These are phyloP conservation scores for Aricia artaxerxes DNA, from an alignment of 2,888 invertebrate species.

Conservation along the genomic window DNA sequence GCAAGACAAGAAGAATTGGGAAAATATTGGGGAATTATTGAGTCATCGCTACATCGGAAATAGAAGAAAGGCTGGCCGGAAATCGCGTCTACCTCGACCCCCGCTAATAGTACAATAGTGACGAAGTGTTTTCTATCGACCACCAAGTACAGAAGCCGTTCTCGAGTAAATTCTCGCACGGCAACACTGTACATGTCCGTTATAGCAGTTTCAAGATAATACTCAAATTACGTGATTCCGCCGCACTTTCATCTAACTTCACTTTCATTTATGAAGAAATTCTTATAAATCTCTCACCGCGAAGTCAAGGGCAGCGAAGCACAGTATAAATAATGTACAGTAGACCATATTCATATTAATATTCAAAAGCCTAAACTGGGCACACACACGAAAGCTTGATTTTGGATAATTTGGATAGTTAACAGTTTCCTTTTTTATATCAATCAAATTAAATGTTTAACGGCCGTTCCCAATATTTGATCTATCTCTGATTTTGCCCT, in stretches of 20 bases:
- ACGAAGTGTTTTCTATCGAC: too few species aligned
- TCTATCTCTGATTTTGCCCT: too few species aligned
- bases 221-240: neutral
- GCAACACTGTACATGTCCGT: neutral
- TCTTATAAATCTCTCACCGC: slow-evolving; percentile 22
- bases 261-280: slow-evolving; percentile 16
- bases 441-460: too few species aligned
- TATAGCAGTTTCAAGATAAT: slow-evolving; percentile 8
- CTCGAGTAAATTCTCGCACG: too few species aligned
- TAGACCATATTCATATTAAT: neutral
- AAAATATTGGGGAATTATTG: too few species aligned
- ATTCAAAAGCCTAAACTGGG: neutral
- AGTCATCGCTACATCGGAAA: too few species aligned
- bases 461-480: too few species aligned
- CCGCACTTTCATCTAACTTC: slow-evolving; percentile 23
- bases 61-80: too few species aligned
- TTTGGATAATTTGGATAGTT: neutral
- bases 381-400: neutral
- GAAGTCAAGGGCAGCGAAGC: slow-evolving; percentile 11
- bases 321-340: neutral
- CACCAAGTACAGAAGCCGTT: too few species aligned
- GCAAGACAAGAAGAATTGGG: too few species aligned
- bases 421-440: neutral
- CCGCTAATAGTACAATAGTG: too few species aligned
- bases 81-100: too few species aligned